These are phyloP conservation scores for Euzophera pinguis DNA, from an alignment of 2,888 invertebrate species.

Conservation along the genomic window DNA sequence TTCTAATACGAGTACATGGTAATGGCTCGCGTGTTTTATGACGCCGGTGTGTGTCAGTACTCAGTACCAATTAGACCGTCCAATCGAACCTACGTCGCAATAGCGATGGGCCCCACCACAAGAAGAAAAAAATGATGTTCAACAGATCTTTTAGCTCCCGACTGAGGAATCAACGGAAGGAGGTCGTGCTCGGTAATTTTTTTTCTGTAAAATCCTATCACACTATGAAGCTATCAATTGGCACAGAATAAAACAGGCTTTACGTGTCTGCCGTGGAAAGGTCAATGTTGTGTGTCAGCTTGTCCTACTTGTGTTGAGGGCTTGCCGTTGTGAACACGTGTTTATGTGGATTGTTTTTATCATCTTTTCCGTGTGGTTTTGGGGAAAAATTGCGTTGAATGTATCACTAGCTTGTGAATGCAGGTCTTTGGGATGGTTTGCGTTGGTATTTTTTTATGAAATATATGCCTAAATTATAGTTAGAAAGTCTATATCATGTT, in stretches of 20 bases:
- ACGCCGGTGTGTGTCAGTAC: constrained; percentile 34
- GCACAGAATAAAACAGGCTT: no score
- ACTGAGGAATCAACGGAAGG: constrained; percentile 83
- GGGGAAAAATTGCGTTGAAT: no score
- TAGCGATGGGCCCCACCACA: constrained; percentile 41
- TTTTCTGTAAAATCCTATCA: no score
- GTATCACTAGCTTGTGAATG: no score
- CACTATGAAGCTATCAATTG: no score
- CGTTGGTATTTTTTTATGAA: no score
- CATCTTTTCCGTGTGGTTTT: background rate
- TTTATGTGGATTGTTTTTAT: background rate
- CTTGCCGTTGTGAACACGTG: constrained; percentile 3
- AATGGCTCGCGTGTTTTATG: constrained; percentile 18
- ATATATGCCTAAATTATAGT: no score
- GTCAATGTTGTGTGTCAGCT: constrained; percentile 1
- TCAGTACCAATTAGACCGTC: constrained; percentile 56
- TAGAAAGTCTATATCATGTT: no score
- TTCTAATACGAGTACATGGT: background rate
- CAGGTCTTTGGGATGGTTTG: no score
- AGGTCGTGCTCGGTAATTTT: constrained; percentile 84
- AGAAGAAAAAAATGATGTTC: constrained; percentile 49
- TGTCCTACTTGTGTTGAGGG: constrained; percentile 2
- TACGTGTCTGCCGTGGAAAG: background rate
- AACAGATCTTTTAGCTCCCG: constrained; percentile 75
- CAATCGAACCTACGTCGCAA: constrained; percentile 39